A percentile compares a stretch with the other conserved stretches of the same genome.
These are phyloP conservation scores for Gambelia wislizenii DNA, from an alignment of 2,797 vertebrate species.

Conservation along the genomic window DNA sequence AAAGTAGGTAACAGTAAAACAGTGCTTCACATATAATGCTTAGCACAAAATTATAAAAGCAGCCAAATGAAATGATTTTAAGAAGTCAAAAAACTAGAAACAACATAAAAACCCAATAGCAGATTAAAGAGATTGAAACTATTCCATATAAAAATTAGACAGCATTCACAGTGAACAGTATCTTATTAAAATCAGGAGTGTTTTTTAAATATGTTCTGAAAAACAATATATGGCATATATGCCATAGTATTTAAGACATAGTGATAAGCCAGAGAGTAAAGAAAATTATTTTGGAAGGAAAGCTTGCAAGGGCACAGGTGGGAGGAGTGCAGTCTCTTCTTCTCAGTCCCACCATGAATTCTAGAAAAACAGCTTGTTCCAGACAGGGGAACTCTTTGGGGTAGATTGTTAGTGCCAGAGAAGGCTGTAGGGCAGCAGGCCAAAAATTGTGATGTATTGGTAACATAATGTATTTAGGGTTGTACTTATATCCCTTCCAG, in stretches of 20 bases:
- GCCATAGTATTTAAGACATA: not conserved
- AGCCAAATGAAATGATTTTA: not conserved
- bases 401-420: too few species aligned
- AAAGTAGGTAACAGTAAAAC: not conserved
- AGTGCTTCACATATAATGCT: not conserved
- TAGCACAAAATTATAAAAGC: not conserved
- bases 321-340: too few species aligned
- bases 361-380: too few species aligned
- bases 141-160: not conserved
- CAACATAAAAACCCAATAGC: not conserved
- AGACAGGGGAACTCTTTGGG: too few species aligned
- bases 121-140: too few species aligned
- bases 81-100: not conserved
- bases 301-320: too few species aligned
- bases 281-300: not conserved
- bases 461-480: too few species aligned
- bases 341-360: too few species aligned
- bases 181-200: not conserved
- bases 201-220: not conserved
- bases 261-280: not conserved
- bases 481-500: not conserved
- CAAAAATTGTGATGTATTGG: too few species aligned
- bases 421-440: too few species aligned
- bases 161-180: not conserved
- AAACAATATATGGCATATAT: not conserved